phyloP scores from a whole-genome alignment of 2,113 vertebrate genomes.

The Oriolus oriolus region DNA sequence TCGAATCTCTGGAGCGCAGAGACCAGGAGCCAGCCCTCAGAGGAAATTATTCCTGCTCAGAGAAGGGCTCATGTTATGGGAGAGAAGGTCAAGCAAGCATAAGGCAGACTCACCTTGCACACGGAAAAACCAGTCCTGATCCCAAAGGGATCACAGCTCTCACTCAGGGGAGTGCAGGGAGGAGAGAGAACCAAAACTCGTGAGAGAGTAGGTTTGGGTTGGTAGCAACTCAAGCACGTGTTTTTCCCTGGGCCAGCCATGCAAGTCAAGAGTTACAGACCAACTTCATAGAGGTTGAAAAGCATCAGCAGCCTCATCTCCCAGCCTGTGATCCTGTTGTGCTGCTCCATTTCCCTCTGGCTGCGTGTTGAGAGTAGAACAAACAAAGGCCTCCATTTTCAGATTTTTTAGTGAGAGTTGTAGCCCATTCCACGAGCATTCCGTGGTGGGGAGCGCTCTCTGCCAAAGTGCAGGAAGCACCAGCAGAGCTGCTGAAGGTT shows the following conservation, averaged over 20 bases:
- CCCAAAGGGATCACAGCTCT: not conserved
- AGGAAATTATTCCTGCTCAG: not conserved
- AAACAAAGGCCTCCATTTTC: not conserved
- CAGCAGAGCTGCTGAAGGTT: slow-evolving; percentile 47
- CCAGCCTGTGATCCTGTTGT: not conserved
- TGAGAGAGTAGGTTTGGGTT: not conserved
- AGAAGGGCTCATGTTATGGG: not conserved
- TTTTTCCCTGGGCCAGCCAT: not conserved
- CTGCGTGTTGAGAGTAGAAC: accelerated
- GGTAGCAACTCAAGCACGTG: accelerated
- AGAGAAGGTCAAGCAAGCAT: accelerated
- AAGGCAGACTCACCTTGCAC: not conserved
- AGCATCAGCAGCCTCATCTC: not conserved
- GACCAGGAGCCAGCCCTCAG: not conserved
- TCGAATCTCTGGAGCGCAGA: accelerated
- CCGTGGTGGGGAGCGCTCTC: not conserved
- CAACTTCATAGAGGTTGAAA: not conserved
- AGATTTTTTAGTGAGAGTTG: not conserved
- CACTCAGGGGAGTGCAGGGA: not conserved
- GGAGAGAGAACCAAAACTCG: not conserved
- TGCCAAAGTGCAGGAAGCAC: slow-evolving; percentile 42
- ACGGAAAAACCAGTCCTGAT: not conserved
- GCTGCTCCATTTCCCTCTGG: not conserved
- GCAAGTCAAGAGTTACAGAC: not conserved
- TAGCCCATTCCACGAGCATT: accelerated